Percentiles rank a stretch among this genome's conserved stretches.
phyloP scores from a whole-genome alignment of 2,888 invertebrate species.

The Nephrotoma flavescens region DNA sequence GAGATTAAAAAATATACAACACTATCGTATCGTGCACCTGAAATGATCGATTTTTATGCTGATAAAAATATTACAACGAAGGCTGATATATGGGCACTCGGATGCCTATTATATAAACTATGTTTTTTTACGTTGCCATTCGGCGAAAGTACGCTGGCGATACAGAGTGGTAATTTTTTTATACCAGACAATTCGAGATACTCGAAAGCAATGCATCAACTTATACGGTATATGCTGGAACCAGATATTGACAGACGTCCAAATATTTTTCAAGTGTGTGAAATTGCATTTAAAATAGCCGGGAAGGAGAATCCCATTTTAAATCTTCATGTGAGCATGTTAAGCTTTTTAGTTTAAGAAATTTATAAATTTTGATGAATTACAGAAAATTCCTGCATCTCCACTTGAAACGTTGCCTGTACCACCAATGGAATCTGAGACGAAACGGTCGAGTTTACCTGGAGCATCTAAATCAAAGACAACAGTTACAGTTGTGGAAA shows the following conservation, averaged over 20 bases:
- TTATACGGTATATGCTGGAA: slow-evolving; percentile 74
- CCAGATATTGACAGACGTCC: slow-evolving; percentile 69
- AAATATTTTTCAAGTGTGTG: slow-evolving; percentile 73
- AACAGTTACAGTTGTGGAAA: slow-evolving; percentile 38
- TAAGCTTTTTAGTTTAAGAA: slow-evolving; percentile 1
- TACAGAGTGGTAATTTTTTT: slow-evolving; percentile 74
- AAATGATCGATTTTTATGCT: slow-evolving; percentile 85
- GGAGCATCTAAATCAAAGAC: slow-evolving; percentile 29
- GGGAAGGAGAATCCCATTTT: slow-evolving; percentile 64
- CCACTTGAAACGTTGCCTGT: slow-evolving; percentile 46
- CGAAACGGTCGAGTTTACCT: slow-evolving; percentile 34
- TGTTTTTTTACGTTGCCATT: slow-evolving; percentile 83
- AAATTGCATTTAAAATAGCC: slow-evolving; percentile 52
- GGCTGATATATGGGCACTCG: slow-evolving; percentile 83
- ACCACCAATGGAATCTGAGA: slow-evolving; percentile 56
- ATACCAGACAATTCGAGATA: slow-evolving; percentile 70
- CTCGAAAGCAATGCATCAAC: slow-evolving; percentile 51
- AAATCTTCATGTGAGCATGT: slow-evolving; percentile 53
- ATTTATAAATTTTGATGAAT: slow-evolving; percentile 10
- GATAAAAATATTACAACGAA: slow-evolving; percentile 72
- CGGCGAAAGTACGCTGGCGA: slow-evolving; percentile 83
- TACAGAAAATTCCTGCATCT: slow-evolving; percentile 50
- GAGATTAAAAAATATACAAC: slow-evolving; percentile 83
- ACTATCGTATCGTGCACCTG: slow-evolving; percentile 76
- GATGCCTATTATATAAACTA: slow-evolving; percentile 75